phyloP scores from a whole-genome alignment of 2,888 invertebrate species.

The Palloptera scutellata region DNA sequence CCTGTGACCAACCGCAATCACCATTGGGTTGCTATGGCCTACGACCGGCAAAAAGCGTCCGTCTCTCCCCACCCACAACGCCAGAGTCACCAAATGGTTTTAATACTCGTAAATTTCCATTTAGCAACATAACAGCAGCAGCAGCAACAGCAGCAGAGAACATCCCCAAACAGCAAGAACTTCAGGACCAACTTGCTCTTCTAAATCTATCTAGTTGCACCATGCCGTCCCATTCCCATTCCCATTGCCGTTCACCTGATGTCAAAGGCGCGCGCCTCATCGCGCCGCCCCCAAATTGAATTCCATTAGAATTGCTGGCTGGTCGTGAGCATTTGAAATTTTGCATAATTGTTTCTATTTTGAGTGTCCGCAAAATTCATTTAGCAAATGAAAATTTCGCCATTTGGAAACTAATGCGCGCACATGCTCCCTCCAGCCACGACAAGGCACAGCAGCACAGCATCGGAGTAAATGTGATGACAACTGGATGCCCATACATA shows the following conservation, averaged over 20 bases:
- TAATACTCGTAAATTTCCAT: conserved; percentile 34
- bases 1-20: no score
- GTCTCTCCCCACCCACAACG: not conserved
- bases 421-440: not conserved
- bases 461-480: conserved; percentile 7
- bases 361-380: conserved; percentile 59
- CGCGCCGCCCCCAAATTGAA: conserved; percentile 31
- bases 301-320: conserved; percentile 52
- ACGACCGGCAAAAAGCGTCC: no score
- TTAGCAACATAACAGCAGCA: conserved; percentile 26
- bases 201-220: no score
- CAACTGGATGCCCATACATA: conserved; percentile 1
- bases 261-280: not conserved
- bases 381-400: conserved; percentile 55
- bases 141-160: conserved; percentile 9
- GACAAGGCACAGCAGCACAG: not conserved
- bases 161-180: not conserved
- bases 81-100: conserved; percentile 7
- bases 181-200: no score
- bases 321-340: conserved; percentile 56
- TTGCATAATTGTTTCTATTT: conserved; percentile 57
- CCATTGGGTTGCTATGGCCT: no score
- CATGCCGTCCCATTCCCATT: conserved; percentile 3
- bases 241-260: not conserved
- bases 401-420: conserved; percentile 1